Evolutionary conservation across 2,113 vertebrate species (phyloP), one percentile per base, ranked within the genome.

Genomic region (Geothlypis trichas): DNA sequence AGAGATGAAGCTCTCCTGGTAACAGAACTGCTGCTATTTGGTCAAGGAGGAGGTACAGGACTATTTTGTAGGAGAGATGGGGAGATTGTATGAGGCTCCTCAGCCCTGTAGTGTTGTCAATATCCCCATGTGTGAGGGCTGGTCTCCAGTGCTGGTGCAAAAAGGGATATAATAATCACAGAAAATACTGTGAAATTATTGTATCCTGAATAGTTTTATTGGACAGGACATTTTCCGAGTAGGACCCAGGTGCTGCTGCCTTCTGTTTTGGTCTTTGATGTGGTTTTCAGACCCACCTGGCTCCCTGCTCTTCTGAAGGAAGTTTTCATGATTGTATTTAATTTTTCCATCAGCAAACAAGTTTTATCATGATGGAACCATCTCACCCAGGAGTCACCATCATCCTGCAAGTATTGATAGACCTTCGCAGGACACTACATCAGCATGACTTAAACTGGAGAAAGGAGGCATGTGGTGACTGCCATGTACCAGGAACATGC

Each of bases 401-500:
- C 0, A 0, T 62, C 28, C 42, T 58, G 13, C 37, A 59, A 33
- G 27, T 21, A 71, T 11, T 19, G 35, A 15, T 6, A 1, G 27
- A 31, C 46, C 13, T 42, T 4, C 28, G 16, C 10, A 46, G 39
- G 7, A 23, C 0, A 0, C 41, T 44, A 4, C 1, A 2, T 31
- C 67, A 61, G 8, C 8, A 8, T 18, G 26, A 37, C n/a, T 76
- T 58, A 27, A n/a, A 31, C 21, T 41, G 31, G 30, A 83, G 67
- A 83, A 49, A 65, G 5, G 15, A 41, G 33, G 42, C 41, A n/a
- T 0, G 0, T 16, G n/a, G 52, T 12, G 55, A 57, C 73, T 21
- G 24, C 35, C 6, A 8, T 0, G 0, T 3, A 10, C 61, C 39
- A 41, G 1, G 2, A 71, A 55, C 17, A 13, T 0, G 1, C 27